Evolutionary conservation across 2,113 vertebrate genomes (phyloP).

Genomic region (Marmota monax): DNA sequence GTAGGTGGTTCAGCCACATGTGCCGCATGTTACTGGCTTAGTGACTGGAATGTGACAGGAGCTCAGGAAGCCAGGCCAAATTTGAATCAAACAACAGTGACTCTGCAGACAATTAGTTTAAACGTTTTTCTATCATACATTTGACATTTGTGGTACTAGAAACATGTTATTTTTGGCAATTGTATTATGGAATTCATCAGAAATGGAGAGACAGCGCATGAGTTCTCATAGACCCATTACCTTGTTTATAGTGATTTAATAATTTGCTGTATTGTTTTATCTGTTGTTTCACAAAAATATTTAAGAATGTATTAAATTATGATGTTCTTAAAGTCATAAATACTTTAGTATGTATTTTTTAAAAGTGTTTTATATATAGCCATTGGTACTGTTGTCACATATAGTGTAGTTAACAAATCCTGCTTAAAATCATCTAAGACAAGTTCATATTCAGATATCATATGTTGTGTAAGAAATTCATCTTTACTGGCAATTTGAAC

Average conservation of each 20-base stretch:
- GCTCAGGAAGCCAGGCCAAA: neutral
- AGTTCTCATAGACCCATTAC: neutral
- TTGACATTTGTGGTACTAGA: neutral
- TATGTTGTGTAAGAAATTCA: neutral
- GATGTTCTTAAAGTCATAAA: neutral
- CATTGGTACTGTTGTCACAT: neutral
- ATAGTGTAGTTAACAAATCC: neutral
- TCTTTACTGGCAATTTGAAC: neutral
- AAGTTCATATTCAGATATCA: neutral
- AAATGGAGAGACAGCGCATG: neutral
- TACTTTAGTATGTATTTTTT: neutral
- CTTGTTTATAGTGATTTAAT: constrained; percentile 2
- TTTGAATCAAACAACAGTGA: neutral
- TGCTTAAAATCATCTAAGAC: neutral
- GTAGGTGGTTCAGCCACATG: neutral
- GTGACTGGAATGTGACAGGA: neutral
- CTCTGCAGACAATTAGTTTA: neutral
- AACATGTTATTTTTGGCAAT: neutral
- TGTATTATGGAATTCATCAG: neutral
- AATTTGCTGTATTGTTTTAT: neutral
- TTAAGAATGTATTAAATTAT: neutral
- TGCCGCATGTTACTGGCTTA: neutral
- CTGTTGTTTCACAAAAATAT: neutral
- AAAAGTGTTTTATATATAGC: neutral
- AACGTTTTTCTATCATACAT: neutral